Base-by-base conservation (phyloP, 2,113 vertebrate species). In the Ornithorhynchus anatinus region DNA sequence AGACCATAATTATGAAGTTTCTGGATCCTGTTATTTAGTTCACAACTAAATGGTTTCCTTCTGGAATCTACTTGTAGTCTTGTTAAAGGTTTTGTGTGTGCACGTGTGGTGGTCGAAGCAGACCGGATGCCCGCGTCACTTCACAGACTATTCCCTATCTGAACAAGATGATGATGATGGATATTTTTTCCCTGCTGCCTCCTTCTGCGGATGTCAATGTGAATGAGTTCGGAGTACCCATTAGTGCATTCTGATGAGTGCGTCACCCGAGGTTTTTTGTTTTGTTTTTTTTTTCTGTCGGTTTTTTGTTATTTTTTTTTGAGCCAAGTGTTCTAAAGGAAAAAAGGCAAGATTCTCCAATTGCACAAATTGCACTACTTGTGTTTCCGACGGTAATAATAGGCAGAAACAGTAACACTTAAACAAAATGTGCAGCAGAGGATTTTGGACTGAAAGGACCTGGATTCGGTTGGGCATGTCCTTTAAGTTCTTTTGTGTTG, bases 361-460 rank as follows among this genome's bases (percentile, higher is more conserved):
- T 93, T 92, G 95, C 94, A 96, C 91, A 92, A 88, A 92, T 89
- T 91, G 94, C 93, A 95, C 92, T 92, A 94, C 82, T 72, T 92
- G 87, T 92, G 94, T 95, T 94, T 93, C 93, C 92, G 95, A 93
- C 89, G 92, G 92, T 85, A 94, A 91, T 7, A 94, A 91, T 7
- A 89, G 91, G 93, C 92, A 94, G 93, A 92, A 94, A 92, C 86
- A 64, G 83, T 84, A 92, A 94, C 93, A 94, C 91, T 92, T 87
- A 93, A 91, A 93, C 86, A 94, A 95, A 94, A 94, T 94, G 95
- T 96, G 95, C 96, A 96, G 95, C 93, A 93, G 88, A 94, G 87
- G 90, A 79, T 80, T 92, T 89, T 87, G 75, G 81, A 93, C 91
- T 80, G 78, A 81, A 87, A 91, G 82, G 88, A 92, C 83, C 89